These are phyloP conservation scores for Chrysogorgia sp. DNA, from an alignment of 92 coral and sea anemone species.

Conservation along the genomic window DNA sequence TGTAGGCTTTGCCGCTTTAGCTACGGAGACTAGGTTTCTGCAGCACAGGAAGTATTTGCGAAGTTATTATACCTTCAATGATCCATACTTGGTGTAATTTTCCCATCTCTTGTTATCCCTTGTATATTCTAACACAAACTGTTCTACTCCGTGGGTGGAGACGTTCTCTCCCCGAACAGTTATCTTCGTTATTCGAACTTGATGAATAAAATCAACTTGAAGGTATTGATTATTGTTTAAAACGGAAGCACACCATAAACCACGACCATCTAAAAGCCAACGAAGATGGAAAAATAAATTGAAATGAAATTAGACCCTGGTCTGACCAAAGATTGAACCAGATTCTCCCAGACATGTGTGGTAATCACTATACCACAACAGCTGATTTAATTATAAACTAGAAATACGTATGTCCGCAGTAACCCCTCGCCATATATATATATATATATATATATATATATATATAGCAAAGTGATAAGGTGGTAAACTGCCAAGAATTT, in stretches of 20 bases:
- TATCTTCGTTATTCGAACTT: slow-evolving; percentile 59
- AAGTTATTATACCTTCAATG: slow-evolving; percentile 53
- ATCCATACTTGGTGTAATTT: slow-evolving; percentile 68
- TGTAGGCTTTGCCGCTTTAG: too few species aligned
- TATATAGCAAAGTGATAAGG: too few species aligned
- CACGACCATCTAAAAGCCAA: background rate
- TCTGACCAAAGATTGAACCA: background rate
- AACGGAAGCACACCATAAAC: slow-evolving; percentile 69
- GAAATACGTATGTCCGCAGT: too few species aligned
- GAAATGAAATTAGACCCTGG: background rate
- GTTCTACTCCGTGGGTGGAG: slow-evolving; percentile 41
- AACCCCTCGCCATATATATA: too few species aligned
- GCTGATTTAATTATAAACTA: too few species aligned
- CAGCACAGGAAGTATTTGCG: too few species aligned
- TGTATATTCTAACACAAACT: slow-evolving; percentile 61
- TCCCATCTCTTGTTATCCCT: slow-evolving; percentile 65
- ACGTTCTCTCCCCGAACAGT: slow-evolving; percentile 38
- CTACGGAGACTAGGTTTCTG: too few species aligned
- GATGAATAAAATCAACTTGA: slow-evolving; percentile 68
- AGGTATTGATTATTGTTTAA: slow-evolving; percentile 54
- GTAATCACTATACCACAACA: too few species aligned
- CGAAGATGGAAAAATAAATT: background rate
- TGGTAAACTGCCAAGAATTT: too few species aligned
- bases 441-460: too few species aligned
- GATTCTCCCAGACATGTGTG: too few species aligned